phyloP scores from a whole-genome alignment of 2,113 vertebrate species.

The Empidonax alnorum region DNA sequence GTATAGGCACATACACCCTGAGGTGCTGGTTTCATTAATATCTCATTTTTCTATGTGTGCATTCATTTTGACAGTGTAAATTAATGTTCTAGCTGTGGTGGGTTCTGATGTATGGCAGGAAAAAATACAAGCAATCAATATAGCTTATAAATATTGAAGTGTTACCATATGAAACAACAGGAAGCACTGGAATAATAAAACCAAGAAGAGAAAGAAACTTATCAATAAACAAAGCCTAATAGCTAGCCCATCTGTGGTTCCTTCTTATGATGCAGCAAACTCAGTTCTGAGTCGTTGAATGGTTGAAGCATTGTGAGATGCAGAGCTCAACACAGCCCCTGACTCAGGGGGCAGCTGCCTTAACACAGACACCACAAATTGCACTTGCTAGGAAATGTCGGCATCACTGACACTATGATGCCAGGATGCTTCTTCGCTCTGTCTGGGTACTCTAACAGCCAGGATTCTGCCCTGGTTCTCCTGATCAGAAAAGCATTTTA shows the following conservation, averaged over 20 bases:
- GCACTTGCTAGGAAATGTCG: rapidly evolving
- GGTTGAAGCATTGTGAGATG: background rate
- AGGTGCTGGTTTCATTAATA: constrained; percentile 4
- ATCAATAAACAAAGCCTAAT: background rate
- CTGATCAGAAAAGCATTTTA: background rate
- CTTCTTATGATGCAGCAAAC: background rate
- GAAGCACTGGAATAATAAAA: background rate
- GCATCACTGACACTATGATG: background rate
- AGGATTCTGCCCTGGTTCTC: background rate
- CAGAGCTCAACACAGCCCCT: background rate
- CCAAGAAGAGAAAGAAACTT: background rate
- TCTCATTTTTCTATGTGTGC: background rate
- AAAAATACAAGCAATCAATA: background rate
- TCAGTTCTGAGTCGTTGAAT: background rate
- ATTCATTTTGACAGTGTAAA: background rate
- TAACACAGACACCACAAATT: rapidly evolving
- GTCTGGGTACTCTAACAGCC: background rate
- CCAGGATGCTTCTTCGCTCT: background rate
- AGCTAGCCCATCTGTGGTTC: background rate
- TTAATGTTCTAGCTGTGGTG: background rate
- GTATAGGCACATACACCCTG: background rate
- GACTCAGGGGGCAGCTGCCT: background rate
- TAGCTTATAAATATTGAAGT: constrained; percentile 16
- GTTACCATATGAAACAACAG: background rate
- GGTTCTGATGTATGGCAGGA: background rate